These are phyloP conservation scores for Petrocephalus zakoni DNA, from an alignment of 2,113 vertebrate genomes.

Conservation along the genomic window DNA sequence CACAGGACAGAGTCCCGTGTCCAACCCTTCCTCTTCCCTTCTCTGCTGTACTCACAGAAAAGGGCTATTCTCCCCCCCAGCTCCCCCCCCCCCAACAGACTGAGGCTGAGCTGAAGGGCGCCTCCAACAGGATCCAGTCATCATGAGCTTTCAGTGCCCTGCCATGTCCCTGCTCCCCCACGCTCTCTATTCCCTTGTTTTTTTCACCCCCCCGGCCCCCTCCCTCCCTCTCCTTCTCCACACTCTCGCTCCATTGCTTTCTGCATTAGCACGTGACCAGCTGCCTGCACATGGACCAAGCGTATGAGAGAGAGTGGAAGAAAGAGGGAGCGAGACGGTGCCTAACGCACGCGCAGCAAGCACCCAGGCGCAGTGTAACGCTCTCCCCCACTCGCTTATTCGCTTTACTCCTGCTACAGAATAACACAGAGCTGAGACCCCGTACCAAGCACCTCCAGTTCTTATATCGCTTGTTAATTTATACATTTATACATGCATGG, in stretches of 20 bases:
- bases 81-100: neutral
- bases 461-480: neutral
- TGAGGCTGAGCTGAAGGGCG: neutral
- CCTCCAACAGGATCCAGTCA: neutral
- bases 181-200: slow-evolving; percentile 15
- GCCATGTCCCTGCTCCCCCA: slow-evolving; percentile 30
- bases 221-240: slow-evolving; percentile 28
- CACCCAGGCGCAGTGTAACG: slow-evolving; percentile 37
- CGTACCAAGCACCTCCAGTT: neutral
- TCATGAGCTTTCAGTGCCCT: slow-evolving; percentile 33
- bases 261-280: slow-evolving; percentile 67
- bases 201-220: slow-evolving; percentile 30
- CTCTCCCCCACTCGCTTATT: slow-evolving; percentile 11
- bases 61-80: slow-evolving; percentile 11
- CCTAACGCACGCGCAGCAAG: neutral
- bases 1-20: slow-evolving; percentile 19
- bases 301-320: slow-evolving; percentile 54
- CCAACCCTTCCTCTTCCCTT: slow-evolving; percentile 30
- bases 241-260: slow-evolving; percentile 50
- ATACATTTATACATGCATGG: neutral
- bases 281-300: slow-evolving; percentile 63
- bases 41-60: slow-evolving; percentile 9
- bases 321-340: slow-evolving; percentile 15
- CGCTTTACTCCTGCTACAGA: slow-evolving; percentile 10
- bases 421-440: neutral